Conservation (phyloP, 2,888 invertebrate genomes). For the Eulithis prunata region DNA sequence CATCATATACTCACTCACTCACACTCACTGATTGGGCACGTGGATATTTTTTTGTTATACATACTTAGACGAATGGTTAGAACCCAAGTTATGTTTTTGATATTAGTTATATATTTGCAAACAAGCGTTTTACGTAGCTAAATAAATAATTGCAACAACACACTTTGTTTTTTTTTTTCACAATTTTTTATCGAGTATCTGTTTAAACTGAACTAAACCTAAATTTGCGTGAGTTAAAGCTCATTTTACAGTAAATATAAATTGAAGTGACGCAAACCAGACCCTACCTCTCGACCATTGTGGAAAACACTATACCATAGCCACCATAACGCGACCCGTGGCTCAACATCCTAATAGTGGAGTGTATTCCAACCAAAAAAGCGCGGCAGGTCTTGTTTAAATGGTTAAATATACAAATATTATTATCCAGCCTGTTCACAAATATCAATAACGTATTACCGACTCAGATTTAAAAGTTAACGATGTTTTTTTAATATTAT, state of each 20-base stretch:
- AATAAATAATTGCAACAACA: too few relatives aligned
- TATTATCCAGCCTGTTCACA: conserved; percentile 82
- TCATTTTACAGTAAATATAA: conserved; percentile 12
- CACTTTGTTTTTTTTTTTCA: too few relatives aligned
- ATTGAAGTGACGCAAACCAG: conserved; percentile 26
- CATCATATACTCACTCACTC: too few relatives aligned
- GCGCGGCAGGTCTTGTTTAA: conserved; percentile 56
- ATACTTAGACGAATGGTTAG: too few relatives aligned
- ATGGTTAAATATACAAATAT: conserved; percentile 78
- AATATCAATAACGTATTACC: conserved; percentile 84
- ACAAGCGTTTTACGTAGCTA: too few relatives aligned
- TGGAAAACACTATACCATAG: conserved; percentile 68
- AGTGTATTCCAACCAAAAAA: conserved; percentile 36
- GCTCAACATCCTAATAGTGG: conserved; percentile 44
- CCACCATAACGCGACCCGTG: conserved; percentile 56
- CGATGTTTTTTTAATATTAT: conserved; percentile 63
- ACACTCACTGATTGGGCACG: too few relatives aligned
- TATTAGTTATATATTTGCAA: too few relatives aligned
- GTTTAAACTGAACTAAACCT: neutral
- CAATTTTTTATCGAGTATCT: too few relatives aligned
- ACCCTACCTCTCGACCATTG: conserved; percentile 80
- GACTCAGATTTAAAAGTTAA: conserved; percentile 81
- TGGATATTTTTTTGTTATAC: too few relatives aligned
- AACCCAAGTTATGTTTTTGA: too few relatives aligned
- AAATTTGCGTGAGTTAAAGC: conserved; percentile 1